Conservation (phyloP, 1,140 invertebrate genomes). For the Tetragonula clypearis region DNA sequence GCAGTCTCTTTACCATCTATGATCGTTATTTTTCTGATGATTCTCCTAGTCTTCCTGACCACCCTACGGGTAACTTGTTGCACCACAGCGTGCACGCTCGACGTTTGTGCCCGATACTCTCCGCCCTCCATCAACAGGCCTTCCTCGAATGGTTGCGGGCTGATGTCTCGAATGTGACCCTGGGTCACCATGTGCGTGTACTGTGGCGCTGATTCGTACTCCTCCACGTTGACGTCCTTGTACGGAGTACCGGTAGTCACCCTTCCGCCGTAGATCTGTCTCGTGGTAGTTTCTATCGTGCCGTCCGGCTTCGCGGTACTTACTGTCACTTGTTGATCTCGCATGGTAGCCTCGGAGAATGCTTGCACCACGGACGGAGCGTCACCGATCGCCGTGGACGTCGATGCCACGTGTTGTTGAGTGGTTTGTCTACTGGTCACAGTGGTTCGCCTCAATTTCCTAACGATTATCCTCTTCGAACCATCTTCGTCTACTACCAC, state of each 20-base stretch:
- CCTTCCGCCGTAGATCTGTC: conserved; percentile 84
- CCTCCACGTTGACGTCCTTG: conserved; percentile 84
- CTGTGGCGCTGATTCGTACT: conserved; percentile 84
- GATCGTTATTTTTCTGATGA: conserved; percentile 88
- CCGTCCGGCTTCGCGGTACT: conserved; percentile 85
- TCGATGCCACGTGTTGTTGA: conserved; percentile 78
- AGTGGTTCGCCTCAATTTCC: conserved; percentile 82
- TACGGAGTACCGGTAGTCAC: conserved; percentile 84
- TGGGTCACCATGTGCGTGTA: conserved; percentile 81
- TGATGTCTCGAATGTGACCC: conserved; percentile 69
- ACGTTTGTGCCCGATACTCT: conserved; percentile 81
- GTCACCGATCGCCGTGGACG: conserved; percentile 78
- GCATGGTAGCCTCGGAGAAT: conserved; percentile 86
- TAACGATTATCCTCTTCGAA: conserved; percentile 90
- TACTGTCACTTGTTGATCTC: conserved; percentile 85
- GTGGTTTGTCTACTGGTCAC: conserved; percentile 80
- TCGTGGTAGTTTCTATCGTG: conserved; percentile 83
- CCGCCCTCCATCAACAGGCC: conserved; percentile 72
- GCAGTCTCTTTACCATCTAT: conserved; percentile 92
- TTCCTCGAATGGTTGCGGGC: conserved; percentile 62
- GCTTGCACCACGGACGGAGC: conserved; percentile 81
- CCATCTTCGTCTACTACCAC: conserved; percentile 90
- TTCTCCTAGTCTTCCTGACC: conserved; percentile 88
- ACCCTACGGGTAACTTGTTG: conserved; percentile 90
- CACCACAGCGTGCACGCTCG: conserved; percentile 88